These are phyloP conservation scores for Margaritifera margaritifera DNA, from an alignment of 2,888 invertebrate genomes.

Conservation along the genomic window DNA sequence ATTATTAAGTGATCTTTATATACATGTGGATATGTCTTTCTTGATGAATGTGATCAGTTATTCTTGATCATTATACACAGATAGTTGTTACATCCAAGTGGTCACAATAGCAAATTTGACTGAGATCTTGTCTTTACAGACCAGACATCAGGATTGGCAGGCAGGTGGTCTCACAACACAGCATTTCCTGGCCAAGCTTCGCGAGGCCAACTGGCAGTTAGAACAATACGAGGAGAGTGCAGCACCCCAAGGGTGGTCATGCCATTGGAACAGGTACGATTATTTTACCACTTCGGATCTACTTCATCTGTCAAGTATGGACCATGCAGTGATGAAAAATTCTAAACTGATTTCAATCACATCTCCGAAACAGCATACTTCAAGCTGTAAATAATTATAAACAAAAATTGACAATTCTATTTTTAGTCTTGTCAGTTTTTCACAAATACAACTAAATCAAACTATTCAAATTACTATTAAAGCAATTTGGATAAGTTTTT, in stretches of 20 bases:
- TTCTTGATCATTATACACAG: not conserved
- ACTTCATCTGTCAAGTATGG: conserved; percentile 18
- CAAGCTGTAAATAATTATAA: no score
- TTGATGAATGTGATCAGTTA: not conserved
- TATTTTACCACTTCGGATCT: conserved; percentile 17
- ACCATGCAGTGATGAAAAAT: conserved; percentile 8
- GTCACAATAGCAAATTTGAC: not conserved
- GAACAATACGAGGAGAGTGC: conserved; percentile 80
- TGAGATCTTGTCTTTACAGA: conserved; percentile 73
- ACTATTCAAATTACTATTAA: no score
- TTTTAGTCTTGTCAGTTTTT: no score
- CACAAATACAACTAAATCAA: no score
- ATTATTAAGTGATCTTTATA: not conserved
- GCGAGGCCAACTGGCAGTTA: conserved; percentile 78
- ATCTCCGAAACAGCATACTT: no score
- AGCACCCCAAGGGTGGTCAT: conserved; percentile 81
- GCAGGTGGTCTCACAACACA: conserved; percentile 77
- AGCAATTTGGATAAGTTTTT: no score
- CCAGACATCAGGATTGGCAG: conserved; percentile 79
- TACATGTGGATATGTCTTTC: not conserved
- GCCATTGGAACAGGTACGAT: conserved; percentile 84
- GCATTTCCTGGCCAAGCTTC: conserved; percentile 79
- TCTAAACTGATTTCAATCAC: not conserved
- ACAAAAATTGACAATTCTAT: no score
- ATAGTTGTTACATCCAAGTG: not conserved